Evolutionary conservation across 2,113 vertebrate genomes (phyloP).

Genomic region (Propithecus coquereli): DNA sequence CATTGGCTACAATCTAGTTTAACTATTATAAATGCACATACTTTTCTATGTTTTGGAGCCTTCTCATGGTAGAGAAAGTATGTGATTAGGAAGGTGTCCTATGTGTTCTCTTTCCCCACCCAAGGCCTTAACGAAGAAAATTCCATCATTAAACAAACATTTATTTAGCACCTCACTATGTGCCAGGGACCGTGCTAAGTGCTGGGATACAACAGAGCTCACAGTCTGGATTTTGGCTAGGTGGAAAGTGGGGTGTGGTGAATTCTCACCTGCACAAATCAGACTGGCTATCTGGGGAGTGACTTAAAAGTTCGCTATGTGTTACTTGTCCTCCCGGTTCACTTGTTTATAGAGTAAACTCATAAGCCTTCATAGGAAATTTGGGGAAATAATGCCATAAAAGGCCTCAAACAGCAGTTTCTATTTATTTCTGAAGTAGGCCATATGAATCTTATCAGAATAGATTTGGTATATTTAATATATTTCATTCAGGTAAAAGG

Average conservation of each 20-base stretch:
- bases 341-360: not conserved
- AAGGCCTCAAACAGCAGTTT: not conserved
- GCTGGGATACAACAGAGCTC: not conserved
- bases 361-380: not conserved
- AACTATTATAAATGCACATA: not conserved
- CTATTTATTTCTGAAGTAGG: not conserved
- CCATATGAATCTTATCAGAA: not conserved
- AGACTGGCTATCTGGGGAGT: not conserved
- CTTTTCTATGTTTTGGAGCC: not conserved
- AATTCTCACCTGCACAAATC: not conserved
- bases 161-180: not conserved
- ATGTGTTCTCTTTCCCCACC: not conserved
- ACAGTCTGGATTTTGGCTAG: not conserved
- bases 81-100: not conserved
- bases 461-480: not conserved
- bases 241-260: not conserved
- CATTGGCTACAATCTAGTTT: not conserved
- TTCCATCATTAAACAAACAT: conserved; percentile 33
- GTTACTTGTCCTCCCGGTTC: not conserved
- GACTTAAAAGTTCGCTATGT: not conserved
- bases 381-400: not conserved
- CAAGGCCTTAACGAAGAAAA: not conserved
- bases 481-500: not conserved
- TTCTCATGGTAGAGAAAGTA: not conserved
- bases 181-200: not conserved